Base-by-base conservation (phyloP, 2,113 vertebrate species). In the Chaenogobius annularis region DNA sequence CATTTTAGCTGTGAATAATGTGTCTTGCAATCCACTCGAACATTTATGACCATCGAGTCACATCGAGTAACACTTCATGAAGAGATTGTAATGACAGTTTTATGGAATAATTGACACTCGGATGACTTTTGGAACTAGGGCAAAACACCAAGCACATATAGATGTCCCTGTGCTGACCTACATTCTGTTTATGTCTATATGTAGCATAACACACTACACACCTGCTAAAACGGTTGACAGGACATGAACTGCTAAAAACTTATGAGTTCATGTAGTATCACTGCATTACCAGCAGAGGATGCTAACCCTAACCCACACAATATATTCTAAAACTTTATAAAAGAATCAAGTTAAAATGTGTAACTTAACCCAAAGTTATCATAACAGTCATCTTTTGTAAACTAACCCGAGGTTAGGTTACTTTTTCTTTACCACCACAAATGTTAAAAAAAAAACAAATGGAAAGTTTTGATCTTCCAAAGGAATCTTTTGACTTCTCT, bases 61-160 rank as follows among this genome's bases (percentile, higher is more conserved):
- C 26, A 31, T 40, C 6, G 8, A 31, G 56, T 59, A 31, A 14
- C 11, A 13, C 31, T 59, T 59, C 14, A 31, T 58, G 2, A 26
- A 31, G 22, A 14, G 13, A 26, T 59, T 26, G 20, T 59, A 10
- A 14, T 59, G 56, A 59, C 56, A 59, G 56, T 59, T 59, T 59
- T 59, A 59, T 59, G 12, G 56, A 23, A 26, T 26, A 23, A 31
- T 31, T 26, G 10, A 37, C 26, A 19, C 26, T 8, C 35, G 26
- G 26, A n/a, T 31, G 26, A n/a, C n/a, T n/a, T 31, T 31, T 31
- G 23, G 8, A 83, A 74, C 54, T 59, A 69, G 73, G 75, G 65
- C 78, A 75, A 62, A 66, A 56, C 14, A 47, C 17, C 37, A 37
- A 17, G 62, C 63, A 11, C 20, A 67, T 52, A 75, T 43, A 68